Evolutionary conservation across 2,888 invertebrate species (phyloP).

Genomic region (Drosophila siamana): DNA sequence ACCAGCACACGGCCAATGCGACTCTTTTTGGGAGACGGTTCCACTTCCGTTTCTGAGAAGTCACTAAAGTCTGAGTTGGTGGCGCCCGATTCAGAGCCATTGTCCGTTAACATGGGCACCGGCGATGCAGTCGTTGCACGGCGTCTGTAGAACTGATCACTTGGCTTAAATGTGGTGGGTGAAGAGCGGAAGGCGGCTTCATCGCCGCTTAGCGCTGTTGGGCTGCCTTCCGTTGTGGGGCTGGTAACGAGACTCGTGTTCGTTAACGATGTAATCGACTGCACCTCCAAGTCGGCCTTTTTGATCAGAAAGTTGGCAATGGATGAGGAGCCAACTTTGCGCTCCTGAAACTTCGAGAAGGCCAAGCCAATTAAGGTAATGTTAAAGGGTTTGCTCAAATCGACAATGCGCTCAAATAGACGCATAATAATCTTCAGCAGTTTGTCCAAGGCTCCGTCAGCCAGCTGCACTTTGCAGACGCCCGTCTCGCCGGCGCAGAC

Average conservation of each 20-base stretch:
- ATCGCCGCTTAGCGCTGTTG: constrained; percentile 54
- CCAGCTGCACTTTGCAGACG: constrained; percentile 85
- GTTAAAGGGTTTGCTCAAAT: constrained; percentile 91
- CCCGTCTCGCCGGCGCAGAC: constrained; percentile 70
- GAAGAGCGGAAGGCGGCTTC: constrained; percentile 83
- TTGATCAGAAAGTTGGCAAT: constrained; percentile 91
- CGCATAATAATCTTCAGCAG: constrained; percentile 90
- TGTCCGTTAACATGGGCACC: constrained; percentile 84
- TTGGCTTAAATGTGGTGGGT: constrained; percentile 83
- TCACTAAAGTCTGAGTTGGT: constrained; percentile 86
- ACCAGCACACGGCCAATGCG: constrained; percentile 85
- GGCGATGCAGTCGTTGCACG: constrained; percentile 83
- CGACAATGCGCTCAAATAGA: constrained; percentile 90
- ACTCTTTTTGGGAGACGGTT: constrained; percentile 91
- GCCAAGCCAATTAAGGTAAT: constrained; percentile 92
- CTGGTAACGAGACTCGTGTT: constrained; percentile 75
- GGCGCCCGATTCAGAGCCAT: constrained; percentile 83
- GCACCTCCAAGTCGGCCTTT: constrained; percentile 90
- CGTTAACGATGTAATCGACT: constrained; percentile 89
- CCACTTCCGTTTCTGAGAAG: constrained; percentile 89
- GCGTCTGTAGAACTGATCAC: constrained; percentile 83
- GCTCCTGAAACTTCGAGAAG: constrained; percentile 92
- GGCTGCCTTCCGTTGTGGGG: constrained; percentile 60
- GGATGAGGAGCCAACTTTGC: constrained; percentile 89
- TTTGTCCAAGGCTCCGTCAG: constrained; percentile 88